These are phyloP conservation scores for Sinocyclocheilus rhinocerous DNA, from an alignment of 2,113 vertebrate species.

Conservation along the genomic window DNA sequence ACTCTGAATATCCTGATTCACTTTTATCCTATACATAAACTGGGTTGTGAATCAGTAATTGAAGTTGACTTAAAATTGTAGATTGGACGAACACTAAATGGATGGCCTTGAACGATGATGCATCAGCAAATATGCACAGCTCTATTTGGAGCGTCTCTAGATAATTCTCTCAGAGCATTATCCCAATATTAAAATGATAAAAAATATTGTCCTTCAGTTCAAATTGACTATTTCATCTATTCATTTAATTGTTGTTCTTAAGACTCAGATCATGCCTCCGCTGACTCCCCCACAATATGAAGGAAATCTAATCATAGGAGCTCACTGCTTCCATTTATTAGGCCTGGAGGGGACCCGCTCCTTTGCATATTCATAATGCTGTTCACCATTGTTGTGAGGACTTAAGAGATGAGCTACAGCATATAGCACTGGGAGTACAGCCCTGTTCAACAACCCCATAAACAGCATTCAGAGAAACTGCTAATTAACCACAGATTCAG, in stretches of 20 bases:
- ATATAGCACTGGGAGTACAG: conserved; percentile 18
- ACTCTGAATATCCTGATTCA: not conserved
- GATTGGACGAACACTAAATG: not conserved
- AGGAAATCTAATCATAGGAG: conserved; percentile 58
- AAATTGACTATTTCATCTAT: not conserved
- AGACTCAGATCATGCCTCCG: conserved; percentile 19
- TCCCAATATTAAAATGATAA: conserved; percentile 11
- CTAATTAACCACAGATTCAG: conserved; percentile 42
- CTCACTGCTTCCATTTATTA: conserved; percentile 52
- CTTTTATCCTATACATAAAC: not conserved
- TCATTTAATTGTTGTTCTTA: conserved; percentile 18
- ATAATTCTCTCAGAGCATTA: not conserved
- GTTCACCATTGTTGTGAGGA: conserved; percentile 39
- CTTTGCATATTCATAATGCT: conserved; percentile 52
- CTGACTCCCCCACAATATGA: conserved; percentile 31
- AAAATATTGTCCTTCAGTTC: conserved; percentile 11
- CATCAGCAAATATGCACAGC: not conserved
- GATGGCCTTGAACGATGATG: not conserved
- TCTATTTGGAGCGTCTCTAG: not conserved
- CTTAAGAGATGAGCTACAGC: conserved; percentile 38
- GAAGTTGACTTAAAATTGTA: not conserved
- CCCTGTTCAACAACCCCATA: conserved; percentile 20
- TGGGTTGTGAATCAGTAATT: not conserved
- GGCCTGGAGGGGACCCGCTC: conserved; percentile 38
- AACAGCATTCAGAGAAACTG: conserved; percentile 31